phyloP scores from a whole-genome alignment of 2,888 invertebrate species.

The Exephanes ischioxanthus region DNA sequence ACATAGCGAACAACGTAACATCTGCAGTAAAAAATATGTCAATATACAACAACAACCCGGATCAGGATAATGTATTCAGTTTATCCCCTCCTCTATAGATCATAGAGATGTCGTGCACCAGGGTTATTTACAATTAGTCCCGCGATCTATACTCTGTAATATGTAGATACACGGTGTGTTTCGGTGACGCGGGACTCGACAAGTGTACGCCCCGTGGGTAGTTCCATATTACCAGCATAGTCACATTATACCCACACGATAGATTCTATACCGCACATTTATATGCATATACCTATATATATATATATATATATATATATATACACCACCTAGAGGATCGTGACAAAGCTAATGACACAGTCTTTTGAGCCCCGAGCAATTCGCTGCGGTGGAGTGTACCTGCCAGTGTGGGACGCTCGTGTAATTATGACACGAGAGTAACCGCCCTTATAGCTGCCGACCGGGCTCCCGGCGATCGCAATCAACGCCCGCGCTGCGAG shows the following conservation, averaged over 20 bases:
- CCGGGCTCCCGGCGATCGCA: constrained; percentile 39
- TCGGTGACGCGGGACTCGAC: constrained; percentile 34
- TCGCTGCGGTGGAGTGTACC: constrained; percentile 28
- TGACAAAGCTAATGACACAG: constrained; percentile 65
- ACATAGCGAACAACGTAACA: no score
- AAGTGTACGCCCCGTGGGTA: constrained; percentile 40
- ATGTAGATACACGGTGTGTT: constrained; percentile 43
- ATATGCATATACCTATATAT: not conserved
- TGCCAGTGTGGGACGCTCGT: constrained; percentile 44
- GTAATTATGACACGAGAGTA: constrained; percentile 61
- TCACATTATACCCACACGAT: constrained; percentile 15
- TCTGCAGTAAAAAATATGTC: no score
- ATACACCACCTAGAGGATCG: constrained; percentile 3
- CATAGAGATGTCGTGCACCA: constrained; percentile 44
- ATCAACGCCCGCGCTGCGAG: constrained; percentile 38
- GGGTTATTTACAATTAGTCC: constrained; percentile 58
- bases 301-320: not conserved
- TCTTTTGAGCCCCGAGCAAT: constrained; percentile 57
- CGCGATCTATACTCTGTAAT: constrained; percentile 49
- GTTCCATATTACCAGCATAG: constrained; percentile 26
- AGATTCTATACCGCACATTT: not conserved
- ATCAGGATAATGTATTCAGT: not conserved
- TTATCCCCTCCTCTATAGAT: constrained; percentile 21
- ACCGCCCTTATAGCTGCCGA: constrained; percentile 36
- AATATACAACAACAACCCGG: not conserved